These are phyloP conservation scores for Chaetodon trifasciatus DNA, from an alignment of 2,797 vertebrate genomes.

Conservation along the genomic window DNA sequence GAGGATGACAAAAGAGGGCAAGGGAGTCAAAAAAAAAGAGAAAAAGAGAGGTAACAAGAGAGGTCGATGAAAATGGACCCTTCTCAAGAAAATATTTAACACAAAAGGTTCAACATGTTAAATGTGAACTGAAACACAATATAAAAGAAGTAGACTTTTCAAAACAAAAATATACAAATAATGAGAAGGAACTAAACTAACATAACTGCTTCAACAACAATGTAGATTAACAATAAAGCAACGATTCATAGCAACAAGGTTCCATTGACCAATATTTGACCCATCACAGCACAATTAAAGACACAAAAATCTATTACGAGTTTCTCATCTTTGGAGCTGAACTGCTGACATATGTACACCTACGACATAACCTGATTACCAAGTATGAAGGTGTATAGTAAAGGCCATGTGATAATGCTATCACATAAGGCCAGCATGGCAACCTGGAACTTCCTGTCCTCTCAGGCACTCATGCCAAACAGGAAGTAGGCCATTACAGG, in stretches of 20 bases:
- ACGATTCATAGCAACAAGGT: conserved; percentile 98
- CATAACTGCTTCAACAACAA: conserved; percentile 96
- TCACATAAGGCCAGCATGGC: conserved; percentile 79
- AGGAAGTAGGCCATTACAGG: conserved; percentile 78
- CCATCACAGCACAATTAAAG: conserved; percentile 98
- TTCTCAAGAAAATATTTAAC: conserved; percentile 81
- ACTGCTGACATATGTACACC: conserved; percentile 55
- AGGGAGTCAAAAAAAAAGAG: conserved; percentile 80
- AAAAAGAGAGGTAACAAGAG: conserved; percentile 91
- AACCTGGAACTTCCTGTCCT: conserved; percentile 84
- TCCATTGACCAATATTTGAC: conserved; percentile 96
- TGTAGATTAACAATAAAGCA: conserved; percentile 94
- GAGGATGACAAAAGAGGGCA: conserved; percentile 81
- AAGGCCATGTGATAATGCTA: conserved; percentile 78
- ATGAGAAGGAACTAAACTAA: conserved; percentile 90
- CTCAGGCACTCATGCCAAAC: conserved; percentile 76
- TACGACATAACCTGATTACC: conserved; percentile 61
- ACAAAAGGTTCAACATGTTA: conserved; percentile 84
- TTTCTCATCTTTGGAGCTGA: conserved; percentile 97
- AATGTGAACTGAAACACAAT: conserved; percentile 85
- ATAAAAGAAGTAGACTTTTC: conserved; percentile 83
- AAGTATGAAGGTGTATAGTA: conserved; percentile 58
- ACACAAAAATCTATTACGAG: conserved; percentile 99
- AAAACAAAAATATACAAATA: conserved; percentile 84
- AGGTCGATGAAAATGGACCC: conserved; percentile 84